A percentile compares a stretch with the other conserved stretches of the same genome.
Conservation (phyloP, 1,140 invertebrate species). For the Drosophila hydei region DNA sequence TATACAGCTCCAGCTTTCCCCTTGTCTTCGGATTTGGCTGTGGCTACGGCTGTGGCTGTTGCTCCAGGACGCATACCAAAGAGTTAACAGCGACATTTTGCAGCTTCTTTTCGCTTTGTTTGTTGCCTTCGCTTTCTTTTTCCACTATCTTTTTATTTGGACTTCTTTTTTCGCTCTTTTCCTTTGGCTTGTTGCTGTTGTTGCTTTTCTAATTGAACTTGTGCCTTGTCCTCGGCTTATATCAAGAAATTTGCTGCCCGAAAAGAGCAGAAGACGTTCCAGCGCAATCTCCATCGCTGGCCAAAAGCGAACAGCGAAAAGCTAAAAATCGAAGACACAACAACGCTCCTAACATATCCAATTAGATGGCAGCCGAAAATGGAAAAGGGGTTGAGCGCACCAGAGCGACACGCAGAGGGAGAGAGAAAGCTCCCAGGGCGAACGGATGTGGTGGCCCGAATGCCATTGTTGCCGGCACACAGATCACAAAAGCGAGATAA, state of each 20-base stretch:
- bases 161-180: constrained; percentile 2
- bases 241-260: constrained; percentile 5
- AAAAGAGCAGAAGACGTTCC: constrained; percentile 26
- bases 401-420: not conserved
- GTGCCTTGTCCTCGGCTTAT: constrained; percentile 1
- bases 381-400: not conserved
- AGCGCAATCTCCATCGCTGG: no score
- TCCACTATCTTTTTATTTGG: constrained; percentile 1
- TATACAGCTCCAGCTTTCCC: constrained; percentile 1
- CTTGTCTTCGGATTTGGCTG: not conserved
- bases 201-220: constrained; percentile 25
- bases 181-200: not conserved
- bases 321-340: constrained; percentile 61
- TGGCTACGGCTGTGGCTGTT: not conserved
- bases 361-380: constrained; percentile 60
- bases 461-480: constrained; percentile 39
- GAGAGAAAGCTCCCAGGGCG: not conserved
- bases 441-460: constrained; percentile 11
- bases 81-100: constrained; percentile 57
- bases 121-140: not conserved
- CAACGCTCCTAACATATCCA: constrained; percentile 68
- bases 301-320: constrained; percentile 21
- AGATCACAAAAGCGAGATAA: constrained; percentile 68
- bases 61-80: constrained; percentile 48
- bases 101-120: constrained; percentile 45